Evolutionary conservation across 2,113 vertebrate genomes (phyloP), one percentile per base, ranked within the genome.

Genomic region (Chaetodon trifascialis): DNA sequence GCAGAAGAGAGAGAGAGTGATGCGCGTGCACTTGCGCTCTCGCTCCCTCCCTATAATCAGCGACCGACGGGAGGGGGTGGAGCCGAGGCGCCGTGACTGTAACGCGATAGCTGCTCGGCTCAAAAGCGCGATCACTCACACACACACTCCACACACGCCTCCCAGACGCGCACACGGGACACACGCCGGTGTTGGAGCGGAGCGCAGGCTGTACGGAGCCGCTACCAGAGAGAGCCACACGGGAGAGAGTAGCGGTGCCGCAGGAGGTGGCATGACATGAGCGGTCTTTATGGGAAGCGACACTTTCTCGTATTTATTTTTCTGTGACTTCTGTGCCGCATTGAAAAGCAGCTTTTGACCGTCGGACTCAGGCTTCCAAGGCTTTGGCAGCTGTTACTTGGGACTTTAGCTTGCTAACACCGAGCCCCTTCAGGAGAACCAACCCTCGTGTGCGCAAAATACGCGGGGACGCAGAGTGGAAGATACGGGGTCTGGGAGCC

Each of bases 21-120:
- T 46, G 83, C 30, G 47, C 59, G 73, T 68, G 77, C 76, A 16
- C 64, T 54, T 56, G 65, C 44, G 5, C n/a, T 11, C 54, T 40
- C 74, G 15, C 64, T 42, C 46, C 14, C 70, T 40, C 86, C 90
- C 93, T 70, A 73, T 94, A 93, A 94, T 94, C 93, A 88, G 93
- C 81, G 89, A 86, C 84, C 82, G 91, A 85, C 93, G 92, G 94
- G 92, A 89, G 96, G 94, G 87, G 96, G 96, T 95, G 96, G 96
- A 90, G 95, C 91, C 91, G 91, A 89, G 90, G 93, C 94, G 94
- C 94, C 78, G 85, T 60, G 94, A 94, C 95, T 96, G 96, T 96
- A 96, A 97, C 94, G 95, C 95, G 96, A 96, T 95, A 92, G 96
- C 94, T 91, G 89, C 89, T 91, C 93, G 73, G 95, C 93, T 96